These are phyloP conservation scores for Anoplopoma fimbria DNA, from an alignment of 2,113 vertebrate species.

Conservation along the genomic window DNA sequence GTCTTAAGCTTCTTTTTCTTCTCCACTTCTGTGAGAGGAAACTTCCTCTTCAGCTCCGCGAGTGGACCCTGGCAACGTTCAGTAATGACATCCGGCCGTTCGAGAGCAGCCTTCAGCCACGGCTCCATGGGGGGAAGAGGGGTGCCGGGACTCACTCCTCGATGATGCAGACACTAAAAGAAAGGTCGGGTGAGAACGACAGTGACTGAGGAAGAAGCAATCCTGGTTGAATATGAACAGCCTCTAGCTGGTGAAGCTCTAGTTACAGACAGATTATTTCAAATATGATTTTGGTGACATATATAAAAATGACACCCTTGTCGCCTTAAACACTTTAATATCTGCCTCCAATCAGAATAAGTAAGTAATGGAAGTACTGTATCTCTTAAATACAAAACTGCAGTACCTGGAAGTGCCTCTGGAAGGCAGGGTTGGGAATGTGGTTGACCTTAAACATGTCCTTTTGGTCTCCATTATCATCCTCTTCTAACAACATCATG, in stretches of 20 bases:
- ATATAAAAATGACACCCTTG: not conserved
- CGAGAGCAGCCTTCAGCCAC: constrained; percentile 86
- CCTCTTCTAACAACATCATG: constrained; percentile 90
- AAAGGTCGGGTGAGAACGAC: constrained; percentile 14
- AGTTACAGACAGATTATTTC: constrained; percentile 3
- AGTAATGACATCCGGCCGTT: constrained; percentile 84
- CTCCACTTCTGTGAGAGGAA: constrained; percentile 89
- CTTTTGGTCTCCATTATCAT: constrained; percentile 82
- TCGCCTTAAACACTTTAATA: not conserved
- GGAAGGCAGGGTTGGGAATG: constrained; percentile 94
- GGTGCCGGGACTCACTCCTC: constrained; percentile 86
- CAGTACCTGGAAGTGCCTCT: constrained; percentile 94
- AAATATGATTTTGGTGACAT: not conserved
- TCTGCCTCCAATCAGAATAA: not conserved
- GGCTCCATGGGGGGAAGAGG: constrained; percentile 89
- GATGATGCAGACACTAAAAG: constrained; percentile 92
- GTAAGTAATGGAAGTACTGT: not conserved
- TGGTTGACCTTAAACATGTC: constrained; percentile 90
- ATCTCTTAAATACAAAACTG: constrained; percentile 12
- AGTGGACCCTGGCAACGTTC: constrained; percentile 85
- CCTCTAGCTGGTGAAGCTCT: not conserved
- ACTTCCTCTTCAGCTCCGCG: constrained; percentile 87
- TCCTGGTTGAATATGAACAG: not conserved
- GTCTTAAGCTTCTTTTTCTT: constrained; percentile 91
- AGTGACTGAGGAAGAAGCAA: constrained; percentile 1